Conservation (phyloP, 2,113 vertebrate species). For the Mesitornis unicolor region DNA sequence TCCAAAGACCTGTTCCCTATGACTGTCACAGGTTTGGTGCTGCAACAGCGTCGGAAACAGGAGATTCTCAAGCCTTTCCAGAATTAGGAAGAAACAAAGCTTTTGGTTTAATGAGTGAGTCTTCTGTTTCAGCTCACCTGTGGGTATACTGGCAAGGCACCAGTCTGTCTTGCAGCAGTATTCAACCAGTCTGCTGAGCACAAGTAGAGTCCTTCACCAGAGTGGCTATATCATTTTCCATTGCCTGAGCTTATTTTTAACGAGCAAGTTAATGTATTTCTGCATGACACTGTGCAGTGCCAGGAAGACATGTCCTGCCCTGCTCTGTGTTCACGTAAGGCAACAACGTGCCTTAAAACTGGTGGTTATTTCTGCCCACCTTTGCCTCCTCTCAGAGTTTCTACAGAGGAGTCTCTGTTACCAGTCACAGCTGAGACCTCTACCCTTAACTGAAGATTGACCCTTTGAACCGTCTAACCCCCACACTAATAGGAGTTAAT, state of each 20-base stretch:
- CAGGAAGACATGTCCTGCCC: not conserved
- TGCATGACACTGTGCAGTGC: not conserved
- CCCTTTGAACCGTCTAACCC: not conserved
- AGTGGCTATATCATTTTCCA: not conserved
- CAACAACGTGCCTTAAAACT: not conserved
- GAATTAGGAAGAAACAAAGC: not conserved
- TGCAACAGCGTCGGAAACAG: not conserved
- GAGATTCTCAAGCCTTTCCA: not conserved
- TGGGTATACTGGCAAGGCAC: not conserved
- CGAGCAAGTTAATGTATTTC: not conserved
- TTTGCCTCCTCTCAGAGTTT: not conserved
- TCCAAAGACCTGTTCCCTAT: not conserved
- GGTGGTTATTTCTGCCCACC: not conserved
- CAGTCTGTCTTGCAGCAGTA: not conserved
- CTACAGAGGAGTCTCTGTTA: not conserved
- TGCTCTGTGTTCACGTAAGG: not conserved
- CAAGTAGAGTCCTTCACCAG: not conserved
- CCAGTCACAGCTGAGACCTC: not conserved
- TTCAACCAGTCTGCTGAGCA: not conserved
- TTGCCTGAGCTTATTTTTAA: not conserved
- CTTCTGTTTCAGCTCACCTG: not conserved
- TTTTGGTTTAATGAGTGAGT: not conserved
- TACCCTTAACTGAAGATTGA: not conserved
- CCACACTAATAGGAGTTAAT: slow-evolving; percentile 23
- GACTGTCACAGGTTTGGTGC: not conserved